These are phyloP conservation scores for Hoplias malabaricus DNA, from an alignment of 2,113 vertebrate species.

Conservation along the genomic window DNA sequence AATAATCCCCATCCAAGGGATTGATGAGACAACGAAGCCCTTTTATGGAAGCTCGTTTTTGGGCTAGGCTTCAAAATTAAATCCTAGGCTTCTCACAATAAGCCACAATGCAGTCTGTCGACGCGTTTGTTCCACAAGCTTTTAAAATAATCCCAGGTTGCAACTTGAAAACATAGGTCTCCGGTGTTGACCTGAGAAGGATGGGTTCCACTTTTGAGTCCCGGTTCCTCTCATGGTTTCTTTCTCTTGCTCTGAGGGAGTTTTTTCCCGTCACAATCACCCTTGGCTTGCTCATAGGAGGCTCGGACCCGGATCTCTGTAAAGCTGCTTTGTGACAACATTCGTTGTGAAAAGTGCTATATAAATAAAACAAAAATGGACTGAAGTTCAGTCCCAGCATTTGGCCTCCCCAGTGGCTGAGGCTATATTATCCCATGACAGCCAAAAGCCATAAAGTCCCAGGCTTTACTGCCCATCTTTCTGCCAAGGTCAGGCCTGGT, in stretches of 20 bases:
- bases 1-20: slow-evolving; percentile 15
- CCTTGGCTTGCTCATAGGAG: too few relatives aligned
- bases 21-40: slow-evolving; percentile 37
- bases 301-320: too few relatives aligned
- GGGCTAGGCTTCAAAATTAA: background rate
- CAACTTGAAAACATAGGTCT: background rate
- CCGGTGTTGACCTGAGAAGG: too few relatives aligned
- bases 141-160: background rate
- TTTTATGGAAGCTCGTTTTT: slow-evolving; percentile 30
- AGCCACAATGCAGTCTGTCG: background rate
- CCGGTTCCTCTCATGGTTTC: too few relatives aligned
- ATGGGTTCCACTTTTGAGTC: too few relatives aligned
- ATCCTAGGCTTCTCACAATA: slow-evolving; percentile 32
- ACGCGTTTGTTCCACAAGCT: background rate
- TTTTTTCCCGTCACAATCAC: too few relatives aligned
- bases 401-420: background rate
- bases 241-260: too few relatives aligned
- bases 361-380: too few relatives aligned
- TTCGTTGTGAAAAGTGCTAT: too few relatives aligned
- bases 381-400: background rate
- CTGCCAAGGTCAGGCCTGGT: background rate
- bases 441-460: background rate
- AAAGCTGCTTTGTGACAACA: too few relatives aligned
- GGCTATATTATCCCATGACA: background rate
- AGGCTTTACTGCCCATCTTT: background rate